Evolutionary conservation across 2,888 invertebrate species (phyloP).

Genomic region (Drosophila lutescens): DNA sequence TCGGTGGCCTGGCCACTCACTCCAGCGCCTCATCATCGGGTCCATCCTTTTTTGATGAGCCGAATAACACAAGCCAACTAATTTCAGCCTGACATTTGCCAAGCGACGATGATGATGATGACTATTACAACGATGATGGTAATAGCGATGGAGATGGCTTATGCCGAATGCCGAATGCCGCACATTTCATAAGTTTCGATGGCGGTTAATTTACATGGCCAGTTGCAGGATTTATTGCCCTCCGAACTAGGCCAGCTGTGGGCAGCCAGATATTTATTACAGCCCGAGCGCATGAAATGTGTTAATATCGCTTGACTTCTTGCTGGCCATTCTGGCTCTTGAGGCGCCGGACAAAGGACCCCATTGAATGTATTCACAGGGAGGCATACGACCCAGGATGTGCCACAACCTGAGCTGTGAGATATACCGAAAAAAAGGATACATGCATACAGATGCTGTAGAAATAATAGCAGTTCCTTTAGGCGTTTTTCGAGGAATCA

Average conservation of each 20-base stretch:
- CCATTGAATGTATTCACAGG: conserved; percentile 17
- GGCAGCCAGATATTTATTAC: conserved; percentile 33
- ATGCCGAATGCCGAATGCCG: conserved; percentile 15
- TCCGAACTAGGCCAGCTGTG: conserved; percentile 32
- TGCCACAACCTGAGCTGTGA: conserved; percentile 21
- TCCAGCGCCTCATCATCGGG: conserved; percentile 15
- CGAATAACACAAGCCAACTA: conserved; percentile 24
- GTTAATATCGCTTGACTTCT: conserved; percentile 37
- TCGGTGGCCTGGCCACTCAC: conserved; percentile 19
- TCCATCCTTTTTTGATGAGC: conserved; percentile 42
- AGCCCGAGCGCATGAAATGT: conserved; percentile 37
- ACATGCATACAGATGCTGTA: conserved; percentile 1
- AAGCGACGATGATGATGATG: conserved; percentile 26
- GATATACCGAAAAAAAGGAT: conserved; percentile 9
- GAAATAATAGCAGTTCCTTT: not conserved
- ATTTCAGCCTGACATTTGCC: conserved; percentile 42
- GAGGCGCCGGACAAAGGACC: conserved; percentile 1
- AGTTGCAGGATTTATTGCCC: conserved; percentile 31
- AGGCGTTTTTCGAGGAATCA: not conserved
- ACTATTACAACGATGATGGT: conserved; percentile 6
- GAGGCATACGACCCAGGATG: conserved; percentile 9
- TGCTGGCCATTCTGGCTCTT: conserved; percentile 6
- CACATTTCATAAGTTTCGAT: conserved; percentile 44
- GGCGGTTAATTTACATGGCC: conserved; percentile 41
- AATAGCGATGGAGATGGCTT: conserved; percentile 4